A percentile compares a stretch with the other conserved stretches of the same genome.
Evolutionary conservation across 2,888 invertebrate genomes (phyloP).

Genomic region (Epistrophella euchroma): DNA sequence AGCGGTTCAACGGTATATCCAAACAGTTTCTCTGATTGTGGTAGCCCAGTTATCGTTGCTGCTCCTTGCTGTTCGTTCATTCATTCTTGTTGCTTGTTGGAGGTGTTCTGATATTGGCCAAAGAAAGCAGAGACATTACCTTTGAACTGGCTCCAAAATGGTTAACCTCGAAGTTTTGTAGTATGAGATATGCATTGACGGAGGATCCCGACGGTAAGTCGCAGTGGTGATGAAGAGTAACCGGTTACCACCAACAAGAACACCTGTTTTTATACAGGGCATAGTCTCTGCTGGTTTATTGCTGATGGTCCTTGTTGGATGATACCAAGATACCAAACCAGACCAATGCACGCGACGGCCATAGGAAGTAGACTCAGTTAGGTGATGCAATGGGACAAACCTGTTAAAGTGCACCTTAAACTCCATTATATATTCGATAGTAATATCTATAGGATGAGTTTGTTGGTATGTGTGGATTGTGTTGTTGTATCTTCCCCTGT

Average conservation of each 20-base stretch:
- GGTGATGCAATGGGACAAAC: constrained; percentile 51
- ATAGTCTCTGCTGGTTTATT: constrained; percentile 37
- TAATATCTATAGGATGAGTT: constrained; percentile 9
- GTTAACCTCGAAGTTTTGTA: constrained; percentile 61
- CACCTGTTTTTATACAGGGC: constrained; percentile 21
- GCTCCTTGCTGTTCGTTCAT: neutral
- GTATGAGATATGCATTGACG: constrained; percentile 64
- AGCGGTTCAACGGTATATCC: constrained; percentile 61
- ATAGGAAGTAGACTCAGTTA: constrained; percentile 53
- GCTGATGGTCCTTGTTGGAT: constrained; percentile 58
- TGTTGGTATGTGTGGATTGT: neutral
- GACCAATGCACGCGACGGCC: constrained; percentile 13
- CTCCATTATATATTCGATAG: constrained; percentile 61
- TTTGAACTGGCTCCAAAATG: constrained; percentile 55
- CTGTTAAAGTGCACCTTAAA: constrained; percentile 72
- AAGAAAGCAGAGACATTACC: constrained; percentile 71
- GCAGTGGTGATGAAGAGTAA: constrained; percentile 34
- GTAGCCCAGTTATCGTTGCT: constrained; percentile 14
- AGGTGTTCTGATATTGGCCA: constrained; percentile 48
- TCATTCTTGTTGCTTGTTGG: neutral
- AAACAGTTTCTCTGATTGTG: constrained; percentile 28
- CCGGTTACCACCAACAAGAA: constrained; percentile 40
- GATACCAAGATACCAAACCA: neutral
- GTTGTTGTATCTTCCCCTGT: neutral
- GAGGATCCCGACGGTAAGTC: constrained; percentile 34